Evolutionary conservation across 2,888 invertebrate species (phyloP).

Genomic region (Perdita meconis): DNA sequence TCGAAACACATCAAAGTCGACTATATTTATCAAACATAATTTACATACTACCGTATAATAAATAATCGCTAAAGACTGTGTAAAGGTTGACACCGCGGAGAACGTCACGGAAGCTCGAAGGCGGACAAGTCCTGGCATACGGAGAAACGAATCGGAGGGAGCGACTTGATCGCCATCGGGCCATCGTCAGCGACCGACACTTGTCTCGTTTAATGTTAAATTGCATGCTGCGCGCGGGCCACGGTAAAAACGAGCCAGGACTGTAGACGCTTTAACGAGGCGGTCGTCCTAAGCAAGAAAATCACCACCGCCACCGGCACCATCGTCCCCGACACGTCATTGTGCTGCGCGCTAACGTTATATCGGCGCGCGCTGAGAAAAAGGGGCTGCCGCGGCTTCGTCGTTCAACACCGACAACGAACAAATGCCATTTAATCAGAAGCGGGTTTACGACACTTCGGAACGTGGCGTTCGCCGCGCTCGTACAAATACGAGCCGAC

Average conservation of each 20-base stretch:
- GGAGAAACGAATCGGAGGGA: neutral
- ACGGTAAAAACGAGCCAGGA: slow-evolving; percentile 42
- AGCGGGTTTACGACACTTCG: slow-evolving; percentile 60
- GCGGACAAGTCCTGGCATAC: neutral
- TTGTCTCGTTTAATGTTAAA: slow-evolving; percentile 52
- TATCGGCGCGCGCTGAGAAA: slow-evolving; percentile 26
- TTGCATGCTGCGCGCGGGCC: slow-evolving; percentile 44
- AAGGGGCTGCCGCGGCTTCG: slow-evolving; percentile 8
- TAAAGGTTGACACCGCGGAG: no score
- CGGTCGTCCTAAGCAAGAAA: slow-evolving; percentile 46
- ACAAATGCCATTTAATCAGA: slow-evolving; percentile 47
- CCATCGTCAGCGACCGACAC: slow-evolving; percentile 37
- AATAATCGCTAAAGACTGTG: no score
- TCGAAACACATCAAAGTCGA: no score
- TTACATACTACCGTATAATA: no score
- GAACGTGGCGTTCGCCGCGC: slow-evolving; percentile 54
- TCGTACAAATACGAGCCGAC: slow-evolving; percentile 51
- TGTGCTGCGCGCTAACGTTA: slow-evolving; percentile 24
- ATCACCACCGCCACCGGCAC: slow-evolving; percentile 15
- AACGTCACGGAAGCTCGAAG: neutral
- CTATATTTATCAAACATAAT: no score
- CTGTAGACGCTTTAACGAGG: slow-evolving; percentile 57
- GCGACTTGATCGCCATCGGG: slow-evolving; percentile 34
- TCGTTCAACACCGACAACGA: slow-evolving; percentile 9
- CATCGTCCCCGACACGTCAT: slow-evolving; percentile 29